phyloP scores from a whole-genome alignment of 2,797 vertebrate species.

The Sebastes cheni region DNA sequence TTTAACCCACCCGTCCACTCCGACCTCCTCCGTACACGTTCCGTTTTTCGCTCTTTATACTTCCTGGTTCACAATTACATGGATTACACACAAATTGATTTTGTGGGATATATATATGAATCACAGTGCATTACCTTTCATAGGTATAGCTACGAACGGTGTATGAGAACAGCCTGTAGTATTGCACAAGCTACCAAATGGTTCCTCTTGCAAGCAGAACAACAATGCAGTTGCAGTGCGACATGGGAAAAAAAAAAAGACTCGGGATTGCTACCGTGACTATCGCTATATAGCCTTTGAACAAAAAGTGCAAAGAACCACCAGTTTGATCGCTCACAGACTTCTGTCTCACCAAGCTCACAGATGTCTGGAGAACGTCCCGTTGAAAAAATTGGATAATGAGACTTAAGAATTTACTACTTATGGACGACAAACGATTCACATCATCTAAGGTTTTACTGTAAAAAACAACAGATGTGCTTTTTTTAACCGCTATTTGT shows the following conservation, averaged over 20 bases:
- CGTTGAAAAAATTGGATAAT: neutral
- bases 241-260: neutral
- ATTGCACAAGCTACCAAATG: neutral
- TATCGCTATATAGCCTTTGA: conserved; percentile 1
- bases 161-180: neutral
- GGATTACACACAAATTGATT: no score
- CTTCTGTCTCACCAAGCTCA: neutral
- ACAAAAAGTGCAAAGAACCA: conserved; percentile 10
- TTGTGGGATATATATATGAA: no score
- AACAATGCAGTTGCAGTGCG: neutral
- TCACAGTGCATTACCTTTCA: no score
- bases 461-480: neutral
- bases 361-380: neutral
- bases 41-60: no score
- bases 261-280: neutral
- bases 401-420: neutral
- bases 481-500: neutral
- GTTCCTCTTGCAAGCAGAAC: neutral
- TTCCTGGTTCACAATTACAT: no score
- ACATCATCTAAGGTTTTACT: neutral
- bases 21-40: no score
- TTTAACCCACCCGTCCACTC: no score
- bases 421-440: neutral
- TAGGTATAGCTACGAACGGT: rapidly evolving
- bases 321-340: neutral